Evolutionary conservation across 2,113 vertebrate species (phyloP).

Genomic region (Oncorhynchus mykiss): DNA sequence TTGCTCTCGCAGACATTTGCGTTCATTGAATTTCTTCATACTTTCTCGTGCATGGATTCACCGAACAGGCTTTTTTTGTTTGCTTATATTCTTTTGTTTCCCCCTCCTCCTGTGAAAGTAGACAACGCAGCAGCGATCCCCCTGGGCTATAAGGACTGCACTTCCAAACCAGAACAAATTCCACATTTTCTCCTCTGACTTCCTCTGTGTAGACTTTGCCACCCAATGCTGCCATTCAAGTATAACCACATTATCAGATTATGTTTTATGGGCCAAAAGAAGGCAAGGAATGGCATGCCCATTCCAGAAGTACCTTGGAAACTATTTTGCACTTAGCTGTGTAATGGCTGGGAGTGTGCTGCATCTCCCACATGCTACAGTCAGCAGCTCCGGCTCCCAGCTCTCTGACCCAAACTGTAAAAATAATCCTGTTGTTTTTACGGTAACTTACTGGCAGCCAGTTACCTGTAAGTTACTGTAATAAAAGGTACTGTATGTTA

Average conservation of each 20-base stretch:
- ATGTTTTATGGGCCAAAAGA: conserved; percentile 6
- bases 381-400: conserved; percentile 8
- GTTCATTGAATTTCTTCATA: conserved; percentile 48
- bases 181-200: conserved; percentile 16
- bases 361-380: conserved; percentile 6
- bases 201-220: conserved; percentile 13
- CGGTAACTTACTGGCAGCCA: too few species aligned
- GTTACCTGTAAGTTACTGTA: too few species aligned
- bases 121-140: conserved; percentile 26
- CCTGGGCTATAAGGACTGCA: conserved; percentile 1
- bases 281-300: conserved; percentile 17
- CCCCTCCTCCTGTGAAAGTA: conserved; percentile 40
- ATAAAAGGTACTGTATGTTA: too few species aligned
- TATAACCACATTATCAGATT: conserved; percentile 30
- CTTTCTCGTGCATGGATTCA: conserved; percentile 48
- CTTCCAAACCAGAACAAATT: conserved; percentile 49
- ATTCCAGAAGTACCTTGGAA: conserved; percentile 25
- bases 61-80: conserved; percentile 50
- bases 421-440: too few species aligned
- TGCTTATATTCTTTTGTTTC: conserved; percentile 35
- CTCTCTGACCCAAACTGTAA: conserved; percentile 24
- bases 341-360: background rate
- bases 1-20: conserved; percentile 38
- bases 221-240: conserved; percentile 18
- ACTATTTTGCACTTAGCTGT: conserved; percentile 16